These are phyloP conservation scores for Ganaspis sp. DNA, from an alignment of 1,140 invertebrate species.

Conservation along the genomic window DNA sequence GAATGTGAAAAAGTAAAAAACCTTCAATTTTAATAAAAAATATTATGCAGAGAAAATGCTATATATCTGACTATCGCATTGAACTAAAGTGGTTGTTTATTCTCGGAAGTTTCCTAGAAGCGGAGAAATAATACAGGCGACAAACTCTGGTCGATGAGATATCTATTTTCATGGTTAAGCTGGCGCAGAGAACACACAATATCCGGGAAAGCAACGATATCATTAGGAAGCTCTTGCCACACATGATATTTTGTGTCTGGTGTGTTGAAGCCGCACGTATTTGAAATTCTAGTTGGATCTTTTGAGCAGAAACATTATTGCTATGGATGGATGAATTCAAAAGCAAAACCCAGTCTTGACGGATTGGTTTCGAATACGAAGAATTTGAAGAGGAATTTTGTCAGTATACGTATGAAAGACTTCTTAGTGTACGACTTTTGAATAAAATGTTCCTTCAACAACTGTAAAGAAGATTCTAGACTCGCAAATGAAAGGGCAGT, in stretches of 20 bases:
- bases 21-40: too few species aligned
- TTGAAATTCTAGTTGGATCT: background rate
- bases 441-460: constrained; percentile 20
- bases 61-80: background rate
- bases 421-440: constrained; percentile 1
- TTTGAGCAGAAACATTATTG: constrained; percentile 15
- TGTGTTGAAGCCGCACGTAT: constrained; percentile 22
- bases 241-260: constrained; percentile 44
- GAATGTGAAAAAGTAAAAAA: too few species aligned
- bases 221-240: constrained; percentile 48
- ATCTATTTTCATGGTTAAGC: constrained; percentile 44
- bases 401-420: background rate
- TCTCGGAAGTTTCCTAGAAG: background rate
- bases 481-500: constrained; percentile 13
- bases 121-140: constrained; percentile 39
- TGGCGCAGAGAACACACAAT: constrained; percentile 39
- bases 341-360: constrained; percentile 4
- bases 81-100: background rate
- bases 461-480: background rate
- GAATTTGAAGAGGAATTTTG: constrained; percentile 22
- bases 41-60: too few species aligned
- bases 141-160: constrained; percentile 38
- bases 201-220: constrained; percentile 49
- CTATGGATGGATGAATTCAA: constrained; percentile 28
- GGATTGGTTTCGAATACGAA: constrained; percentile 25